Base-by-base conservation (phyloP, 2,888 invertebrate species). In the Amblyteles armatorius region DNA sequence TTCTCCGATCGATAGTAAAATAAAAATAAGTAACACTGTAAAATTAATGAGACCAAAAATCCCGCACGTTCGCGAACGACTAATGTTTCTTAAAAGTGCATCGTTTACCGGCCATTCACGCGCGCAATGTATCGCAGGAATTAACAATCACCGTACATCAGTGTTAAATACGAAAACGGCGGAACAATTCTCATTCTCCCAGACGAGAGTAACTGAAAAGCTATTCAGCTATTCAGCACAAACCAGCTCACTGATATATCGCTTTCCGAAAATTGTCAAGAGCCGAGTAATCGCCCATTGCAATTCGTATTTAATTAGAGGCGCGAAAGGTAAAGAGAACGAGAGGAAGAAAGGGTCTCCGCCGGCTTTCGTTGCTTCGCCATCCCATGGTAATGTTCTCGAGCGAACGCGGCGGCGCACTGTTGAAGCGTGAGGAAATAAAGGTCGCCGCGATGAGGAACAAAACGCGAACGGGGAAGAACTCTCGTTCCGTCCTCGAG, bases 231-330 rank as follows among this genome's bases (percentile, higher is more conserved):
- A 22, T 57, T n/a, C 19, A 13, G 57, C 11, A 22, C 11, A 22
- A 6, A 11, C 19, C 19, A 3, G 3, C 57, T 26, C 26, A 26
- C 9, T 4, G 19, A 65, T 68, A 36, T 68, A 9, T 44, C 68
- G 16, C 29, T 67, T 36, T 9, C 16, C 65, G 65, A 67, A 67
- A 67, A 52, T 67, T 55, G 67, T 50, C 26, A 22, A 67, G 36
- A 77, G 6, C 11, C 52, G 36, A 67, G 67, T 50, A 48, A 71
- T 55, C 79, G 67, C 65, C 73, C 72, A 83, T 77, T 44, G 74
- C 80, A 83, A 83, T 83, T 77, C 77, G 67, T 77, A 72, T 77
- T 85, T 85, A 83, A 82, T 85, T 67, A 81, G 67, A 57, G 65
- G 57, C 60, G 60, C 16, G 68, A 22, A 11, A 19, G 73, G 50